Conservation (phyloP, 2,888 invertebrate species). For the Philonicus albiceps region DNA sequence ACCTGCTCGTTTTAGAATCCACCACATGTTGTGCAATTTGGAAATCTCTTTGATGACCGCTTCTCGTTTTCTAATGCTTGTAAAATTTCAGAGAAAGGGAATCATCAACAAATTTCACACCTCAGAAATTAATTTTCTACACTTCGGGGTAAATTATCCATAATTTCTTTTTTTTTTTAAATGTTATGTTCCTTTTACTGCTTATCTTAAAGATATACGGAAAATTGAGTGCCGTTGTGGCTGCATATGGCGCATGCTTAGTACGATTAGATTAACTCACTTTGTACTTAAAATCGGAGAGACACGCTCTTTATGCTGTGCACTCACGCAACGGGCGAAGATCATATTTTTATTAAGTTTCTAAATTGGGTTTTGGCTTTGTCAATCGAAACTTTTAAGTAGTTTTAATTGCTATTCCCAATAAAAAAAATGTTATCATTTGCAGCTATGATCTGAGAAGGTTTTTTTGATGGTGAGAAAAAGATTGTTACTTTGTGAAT, state of each 20-base stretch:
- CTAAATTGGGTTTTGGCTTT: background rate
- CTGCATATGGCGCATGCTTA: background rate
- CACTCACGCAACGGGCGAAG: background rate
- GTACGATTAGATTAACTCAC: background rate
- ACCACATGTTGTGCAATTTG: background rate
- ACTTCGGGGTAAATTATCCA: slow-evolving; percentile 26
- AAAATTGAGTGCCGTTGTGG: background rate
- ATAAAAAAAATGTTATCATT: background rate
- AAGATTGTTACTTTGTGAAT: background rate
- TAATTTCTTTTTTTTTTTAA: background rate
- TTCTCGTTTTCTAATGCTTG: background rate
- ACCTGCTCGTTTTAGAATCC: background rate
- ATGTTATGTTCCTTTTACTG: background rate
- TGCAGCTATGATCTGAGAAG: background rate
- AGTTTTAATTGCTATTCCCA: background rate
- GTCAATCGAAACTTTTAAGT: background rate
- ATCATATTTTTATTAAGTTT: background rate
- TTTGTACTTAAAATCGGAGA: background rate
- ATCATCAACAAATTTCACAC: slow-evolving; percentile 49
- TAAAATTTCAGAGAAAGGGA: slow-evolving; percentile 33
- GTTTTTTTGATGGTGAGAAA: background rate
- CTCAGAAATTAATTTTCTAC: slow-evolving; percentile 46
- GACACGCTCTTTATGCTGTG: background rate
- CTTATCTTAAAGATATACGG: background rate
- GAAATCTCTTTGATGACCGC: background rate